Evolutionary conservation across 2,888 invertebrate species (phyloP).

Genomic region (Drosophila trichaetosa): DNA sequence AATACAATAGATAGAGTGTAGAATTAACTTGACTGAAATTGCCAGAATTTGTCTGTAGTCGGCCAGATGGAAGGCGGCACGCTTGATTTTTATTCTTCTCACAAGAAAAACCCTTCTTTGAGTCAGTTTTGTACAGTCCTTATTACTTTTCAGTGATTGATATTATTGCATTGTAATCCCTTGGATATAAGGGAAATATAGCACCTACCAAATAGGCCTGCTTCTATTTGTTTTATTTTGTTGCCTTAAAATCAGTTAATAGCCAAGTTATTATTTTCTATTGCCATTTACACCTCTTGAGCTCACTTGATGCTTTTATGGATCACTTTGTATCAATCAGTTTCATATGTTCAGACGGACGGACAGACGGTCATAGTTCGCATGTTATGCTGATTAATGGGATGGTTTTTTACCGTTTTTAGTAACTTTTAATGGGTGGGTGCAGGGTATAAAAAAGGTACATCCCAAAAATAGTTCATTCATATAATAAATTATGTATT

Average conservation of each 20-base stretch:
- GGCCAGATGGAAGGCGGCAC: background rate
- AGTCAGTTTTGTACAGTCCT: background rate
- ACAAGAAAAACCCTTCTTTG: background rate
- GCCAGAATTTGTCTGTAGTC: background rate
- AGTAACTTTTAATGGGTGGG: background rate
- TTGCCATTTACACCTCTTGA: background rate
- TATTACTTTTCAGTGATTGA: background rate
- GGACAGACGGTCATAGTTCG: background rate
- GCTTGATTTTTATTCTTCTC: background rate
- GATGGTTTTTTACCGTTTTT: background rate
- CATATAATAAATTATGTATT: slow-evolving; percentile 26
- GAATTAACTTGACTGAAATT: background rate
- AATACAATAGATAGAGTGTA: background rate
- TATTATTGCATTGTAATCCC: background rate
- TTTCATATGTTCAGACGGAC: background rate
- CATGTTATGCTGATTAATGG: background rate
- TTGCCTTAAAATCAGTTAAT: background rate
- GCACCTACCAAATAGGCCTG: background rate
- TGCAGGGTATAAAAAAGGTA: slow-evolving; percentile 8
- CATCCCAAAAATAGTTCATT: slow-evolving; percentile 45
- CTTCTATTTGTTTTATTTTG: background rate
- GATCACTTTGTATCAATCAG: background rate
- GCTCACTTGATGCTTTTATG: too few relatives aligned
- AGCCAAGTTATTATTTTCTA: background rate
- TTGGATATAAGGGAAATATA: background rate